Evolutionary conservation across 2,797 vertebrate species (phyloP), one percentile per base, ranked within the genome.

Genomic region (Holocentrus rufus): DNA sequence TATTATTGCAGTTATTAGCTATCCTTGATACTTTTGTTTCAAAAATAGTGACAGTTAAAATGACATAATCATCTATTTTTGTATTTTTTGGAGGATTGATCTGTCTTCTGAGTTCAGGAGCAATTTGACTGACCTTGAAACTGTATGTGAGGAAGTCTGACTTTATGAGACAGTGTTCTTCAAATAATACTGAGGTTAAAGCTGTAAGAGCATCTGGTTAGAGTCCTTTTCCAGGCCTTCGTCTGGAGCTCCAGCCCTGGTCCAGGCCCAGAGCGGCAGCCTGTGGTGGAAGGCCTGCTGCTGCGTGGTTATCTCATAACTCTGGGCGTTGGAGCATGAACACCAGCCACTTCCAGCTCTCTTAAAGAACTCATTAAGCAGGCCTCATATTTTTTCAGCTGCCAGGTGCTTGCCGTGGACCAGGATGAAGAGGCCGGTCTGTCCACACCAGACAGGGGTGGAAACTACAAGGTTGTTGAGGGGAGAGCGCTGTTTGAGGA

Each of bases 341-440:
- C 69, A 52, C 78, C 59, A 82, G 74, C 80, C 83, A 88, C 89
- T 89, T 90, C 73, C 75, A 85, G 75, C 76, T 80, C 76, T 89
- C 86, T 90, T 89, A 87, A 89, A 92, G 79, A 82, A 85, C 80
- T 90, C 80, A 87, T 90, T 90, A 89, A 87, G 80, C 76, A 56
- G 80, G 53, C 58, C 34, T 85, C 60, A 50, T 91, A 84, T 89
- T 93, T 91, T 74, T 84, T 86, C 91, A 92, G 90, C 87, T 91
- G 91, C 81, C 83, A 81, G 82, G 70, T 85, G 80, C 76, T 55
- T 65, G 72, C 74, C 14, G 27, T 65, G 72, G 74, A 64, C 72
- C 58, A 34, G 80, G 61, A 84, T 84, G 77, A 81, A 86, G 72
- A 74, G 79, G 68, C 82, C 81, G 76, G 67, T 79, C 74, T 81